These are phyloP conservation scores for Esperia sulphurella DNA, from an alignment of 2,888 invertebrate genomes.

Conservation along the genomic window DNA sequence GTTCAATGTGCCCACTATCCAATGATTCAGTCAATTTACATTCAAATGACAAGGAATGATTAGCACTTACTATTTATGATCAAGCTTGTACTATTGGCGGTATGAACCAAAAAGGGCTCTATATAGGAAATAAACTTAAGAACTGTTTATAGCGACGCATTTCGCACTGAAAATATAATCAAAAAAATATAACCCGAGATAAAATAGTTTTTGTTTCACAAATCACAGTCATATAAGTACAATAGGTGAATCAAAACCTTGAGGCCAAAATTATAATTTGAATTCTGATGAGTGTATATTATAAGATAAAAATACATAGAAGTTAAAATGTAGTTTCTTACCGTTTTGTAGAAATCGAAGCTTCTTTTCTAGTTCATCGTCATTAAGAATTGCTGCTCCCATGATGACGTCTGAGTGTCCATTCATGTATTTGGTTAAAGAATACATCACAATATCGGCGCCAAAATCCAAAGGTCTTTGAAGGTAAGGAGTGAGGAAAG, in stretches of 20 bases:
- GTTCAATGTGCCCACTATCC: no score
- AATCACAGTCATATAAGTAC: no score
- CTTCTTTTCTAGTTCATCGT: slow-evolving; percentile 83
- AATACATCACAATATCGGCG: slow-evolving; percentile 93
- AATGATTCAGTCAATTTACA: neutral
- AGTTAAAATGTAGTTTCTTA: slow-evolving; percentile 41
- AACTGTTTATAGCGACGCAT: no score
- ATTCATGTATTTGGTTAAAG: slow-evolving; percentile 97
- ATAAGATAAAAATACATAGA: neutral
- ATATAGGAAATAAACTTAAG: no score
- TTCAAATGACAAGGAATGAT: neutral
- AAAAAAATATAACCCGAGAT: no score
- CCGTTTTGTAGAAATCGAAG: slow-evolving; percentile 92
- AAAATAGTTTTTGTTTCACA: no score
- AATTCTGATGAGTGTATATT: no score
- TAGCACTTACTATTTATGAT: neutral
- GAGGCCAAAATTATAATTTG: no score
- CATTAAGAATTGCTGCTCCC: slow-evolving; percentile 91
- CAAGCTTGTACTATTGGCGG: no score
- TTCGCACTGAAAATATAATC: no score
- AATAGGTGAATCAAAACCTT: no score
- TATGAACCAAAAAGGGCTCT: no score
- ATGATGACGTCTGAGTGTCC: slow-evolving; percentile 97
- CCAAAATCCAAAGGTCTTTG: slow-evolving; percentile 94
- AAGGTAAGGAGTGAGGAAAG: slow-evolving; percentile 92